A percentile compares a stretch with the other conserved stretches of the same genome.
Conservation (phyloP, 2,113 vertebrate genomes). For the Cyprinus carpio region DNA sequence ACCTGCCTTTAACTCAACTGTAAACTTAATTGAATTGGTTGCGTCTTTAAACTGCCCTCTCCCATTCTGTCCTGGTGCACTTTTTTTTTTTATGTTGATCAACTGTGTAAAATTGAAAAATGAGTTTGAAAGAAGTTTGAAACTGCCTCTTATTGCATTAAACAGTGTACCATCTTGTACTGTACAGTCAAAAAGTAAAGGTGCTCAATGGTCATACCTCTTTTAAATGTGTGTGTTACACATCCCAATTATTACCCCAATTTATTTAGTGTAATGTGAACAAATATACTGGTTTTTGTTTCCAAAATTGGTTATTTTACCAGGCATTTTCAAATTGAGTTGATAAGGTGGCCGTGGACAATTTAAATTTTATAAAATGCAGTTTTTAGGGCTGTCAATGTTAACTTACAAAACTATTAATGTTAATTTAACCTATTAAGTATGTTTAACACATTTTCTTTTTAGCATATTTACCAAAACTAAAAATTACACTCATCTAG, state of each 20-base stretch:
- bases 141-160: background rate
- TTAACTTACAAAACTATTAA: background rate
- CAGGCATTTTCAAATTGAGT: background rate
- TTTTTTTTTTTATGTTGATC: background rate
- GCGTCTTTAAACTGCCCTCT: background rate
- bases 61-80: background rate
- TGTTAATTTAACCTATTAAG: background rate
- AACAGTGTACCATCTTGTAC: background rate
- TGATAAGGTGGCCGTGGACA: background rate
- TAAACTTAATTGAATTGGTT: background rate
- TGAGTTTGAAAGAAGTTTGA: too few relatives aligned
- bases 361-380: background rate
- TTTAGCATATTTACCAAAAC: background rate
- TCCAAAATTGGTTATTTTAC: background rate
- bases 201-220: slow-evolving; percentile 14
- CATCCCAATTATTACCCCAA: background rate
- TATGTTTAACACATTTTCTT: background rate
- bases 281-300: background rate
- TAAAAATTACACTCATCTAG: background rate
- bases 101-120: background rate
- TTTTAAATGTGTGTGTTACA: background rate
- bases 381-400: background rate
- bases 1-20: background rate
- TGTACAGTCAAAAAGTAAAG: slow-evolving; percentile 15
- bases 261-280: background rate